phyloP scores from a whole-genome alignment of 1,140 invertebrate genomes.

The Tetranychus urticae region DNA sequence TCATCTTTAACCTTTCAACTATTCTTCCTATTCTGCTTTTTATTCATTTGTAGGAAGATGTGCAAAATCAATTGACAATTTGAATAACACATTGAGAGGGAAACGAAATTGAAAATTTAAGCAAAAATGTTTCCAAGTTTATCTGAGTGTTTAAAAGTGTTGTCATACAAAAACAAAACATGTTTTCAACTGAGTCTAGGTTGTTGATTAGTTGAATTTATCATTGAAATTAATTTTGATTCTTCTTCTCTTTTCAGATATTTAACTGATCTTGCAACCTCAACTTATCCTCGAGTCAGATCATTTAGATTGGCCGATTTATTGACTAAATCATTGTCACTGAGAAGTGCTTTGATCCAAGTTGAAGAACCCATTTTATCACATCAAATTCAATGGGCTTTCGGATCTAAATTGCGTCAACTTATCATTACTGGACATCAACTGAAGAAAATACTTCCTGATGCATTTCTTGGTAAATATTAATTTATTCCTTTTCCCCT shows the following conservation, averaged over 20 bases:
- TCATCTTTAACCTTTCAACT: too few relatives aligned
- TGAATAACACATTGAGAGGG: too few relatives aligned
- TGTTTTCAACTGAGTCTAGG: background rate
- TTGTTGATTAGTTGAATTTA: background rate
- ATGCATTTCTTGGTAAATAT: slow-evolving; percentile 11
- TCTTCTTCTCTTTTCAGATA: slow-evolving; percentile 4
- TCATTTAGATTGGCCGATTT: slow-evolving; percentile 14
- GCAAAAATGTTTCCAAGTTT: too few relatives aligned
- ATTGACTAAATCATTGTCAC: slow-evolving; percentile 5
- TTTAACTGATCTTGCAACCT: slow-evolving; percentile 9
- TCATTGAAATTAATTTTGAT: background rate
- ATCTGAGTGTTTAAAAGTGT: too few relatives aligned
- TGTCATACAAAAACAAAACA: background rate
- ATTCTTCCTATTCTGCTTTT: too few relatives aligned
- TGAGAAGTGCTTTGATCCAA: slow-evolving; percentile 10
- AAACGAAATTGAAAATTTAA: too few relatives aligned
- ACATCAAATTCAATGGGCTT: slow-evolving; percentile 15
- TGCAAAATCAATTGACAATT: too few relatives aligned
- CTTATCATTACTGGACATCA: slow-evolving; percentile 12
- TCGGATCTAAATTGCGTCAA: slow-evolving; percentile 12
- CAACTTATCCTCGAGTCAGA: slow-evolving; percentile 12
- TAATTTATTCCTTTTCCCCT: too few relatives aligned
- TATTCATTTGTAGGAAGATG: too few relatives aligned
- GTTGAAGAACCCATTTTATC: slow-evolving; percentile 12
- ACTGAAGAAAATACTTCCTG: slow-evolving; percentile 12